Conservation (phyloP, 2,113 vertebrate species). For the Sisor rabdophorus region DNA sequence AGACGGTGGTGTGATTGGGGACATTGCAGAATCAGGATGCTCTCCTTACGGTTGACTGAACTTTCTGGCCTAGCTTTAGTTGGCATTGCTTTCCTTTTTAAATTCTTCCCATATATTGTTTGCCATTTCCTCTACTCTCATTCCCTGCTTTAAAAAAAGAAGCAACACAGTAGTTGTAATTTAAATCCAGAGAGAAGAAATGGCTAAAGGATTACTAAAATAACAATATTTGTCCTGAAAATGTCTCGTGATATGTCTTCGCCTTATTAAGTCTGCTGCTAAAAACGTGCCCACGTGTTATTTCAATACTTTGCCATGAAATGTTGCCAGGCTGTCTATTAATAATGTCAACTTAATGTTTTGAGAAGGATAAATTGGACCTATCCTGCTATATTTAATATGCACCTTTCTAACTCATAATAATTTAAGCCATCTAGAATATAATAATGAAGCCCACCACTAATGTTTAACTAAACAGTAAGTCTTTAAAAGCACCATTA, state of each 20-base stretch:
- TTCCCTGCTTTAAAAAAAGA: conserved; percentile 1
- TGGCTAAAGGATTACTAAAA: neutral
- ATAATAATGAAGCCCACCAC: too few relatives aligned
- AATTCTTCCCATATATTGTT: conserved; percentile 25
- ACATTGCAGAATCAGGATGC: conserved; percentile 55
- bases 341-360: neutral
- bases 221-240: neutral
- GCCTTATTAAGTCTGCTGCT: neutral
- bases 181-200: neutral
- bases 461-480: too few relatives aligned
- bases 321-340: neutral
- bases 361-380: neutral
- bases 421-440: too few relatives aligned
- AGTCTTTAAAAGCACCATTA: too few relatives aligned
- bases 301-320: neutral
- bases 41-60: conserved; percentile 61
- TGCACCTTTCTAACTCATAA: too few relatives aligned
- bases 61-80: conserved; percentile 69
- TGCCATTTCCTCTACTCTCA: conserved; percentile 27
- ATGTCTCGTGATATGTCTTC: neutral
- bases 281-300: neutral
- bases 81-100: conserved; percentile 22
- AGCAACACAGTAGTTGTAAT: neutral
- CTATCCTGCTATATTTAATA: too few relatives aligned
- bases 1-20: neutral